A percentile compares a stretch with the other conserved stretches of the same genome.
Conservation (phyloP, 2,113 vertebrate species). For the Syrmaticus mikado region DNA sequence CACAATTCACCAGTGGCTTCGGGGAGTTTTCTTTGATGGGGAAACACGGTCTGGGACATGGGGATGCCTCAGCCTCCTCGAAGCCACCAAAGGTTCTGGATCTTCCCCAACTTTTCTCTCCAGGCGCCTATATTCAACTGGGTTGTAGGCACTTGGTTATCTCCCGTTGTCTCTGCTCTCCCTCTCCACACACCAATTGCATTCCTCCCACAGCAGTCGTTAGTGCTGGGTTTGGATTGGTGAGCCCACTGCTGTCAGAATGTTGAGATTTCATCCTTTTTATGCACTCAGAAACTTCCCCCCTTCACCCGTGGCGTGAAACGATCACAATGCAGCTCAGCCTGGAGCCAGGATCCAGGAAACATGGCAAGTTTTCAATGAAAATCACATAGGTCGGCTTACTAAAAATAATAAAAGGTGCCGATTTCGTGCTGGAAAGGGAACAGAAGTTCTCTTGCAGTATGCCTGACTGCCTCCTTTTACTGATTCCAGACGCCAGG, state of each 20-base stretch:
- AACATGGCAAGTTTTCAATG: not conserved
- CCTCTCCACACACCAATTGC: not conserved
- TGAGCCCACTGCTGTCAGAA: not conserved
- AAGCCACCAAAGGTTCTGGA: not conserved
- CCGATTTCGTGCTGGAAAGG: not conserved
- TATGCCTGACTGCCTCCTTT: conserved; percentile 36
- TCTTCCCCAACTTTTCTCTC: not conserved
- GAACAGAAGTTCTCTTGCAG: not conserved
- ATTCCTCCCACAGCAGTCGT: not conserved
- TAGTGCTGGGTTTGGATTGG: not conserved
- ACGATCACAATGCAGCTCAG: rapidly evolving
- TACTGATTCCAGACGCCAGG: conserved; percentile 62
- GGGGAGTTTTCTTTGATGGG: not conserved
- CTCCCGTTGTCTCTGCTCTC: not conserved
- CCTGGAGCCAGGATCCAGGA: not conserved
- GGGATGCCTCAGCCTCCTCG: not conserved
- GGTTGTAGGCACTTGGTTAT: not conserved
- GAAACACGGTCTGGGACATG: rapidly evolving
- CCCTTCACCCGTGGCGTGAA: rapidly evolving
- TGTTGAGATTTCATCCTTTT: not conserved
- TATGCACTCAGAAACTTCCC: rapidly evolving
- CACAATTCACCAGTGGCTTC: not conserved
- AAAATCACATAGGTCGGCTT: rapidly evolving
- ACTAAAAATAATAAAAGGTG: not conserved
- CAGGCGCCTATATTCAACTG: not conserved